phyloP scores from a whole-genome alignment of 2,113 vertebrate genomes.

The Petrocephalus microphthalmus region DNA sequence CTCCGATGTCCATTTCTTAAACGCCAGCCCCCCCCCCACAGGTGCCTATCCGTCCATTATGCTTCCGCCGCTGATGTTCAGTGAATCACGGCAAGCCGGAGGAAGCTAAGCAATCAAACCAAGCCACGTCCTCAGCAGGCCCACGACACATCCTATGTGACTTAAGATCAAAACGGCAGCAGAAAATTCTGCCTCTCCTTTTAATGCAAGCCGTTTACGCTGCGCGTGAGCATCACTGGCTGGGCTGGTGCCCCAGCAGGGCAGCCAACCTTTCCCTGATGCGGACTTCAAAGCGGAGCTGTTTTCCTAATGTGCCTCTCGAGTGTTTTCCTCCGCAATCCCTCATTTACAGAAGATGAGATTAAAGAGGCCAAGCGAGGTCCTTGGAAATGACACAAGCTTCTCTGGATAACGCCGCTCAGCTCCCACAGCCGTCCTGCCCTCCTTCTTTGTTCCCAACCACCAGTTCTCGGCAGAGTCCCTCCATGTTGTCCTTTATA shows the following conservation, averaged over 20 bases:
- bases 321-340: background rate
- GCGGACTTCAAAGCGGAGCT: background rate
- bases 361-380: background rate
- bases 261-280: background rate
- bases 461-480: background rate
- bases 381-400: background rate
- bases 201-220: background rate
- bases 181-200: background rate
- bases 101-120: background rate
- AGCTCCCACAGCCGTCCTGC: background rate
- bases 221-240: background rate
- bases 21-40: background rate
- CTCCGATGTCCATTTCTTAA: background rate
- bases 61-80: too few relatives aligned
- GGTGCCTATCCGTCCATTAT: background rate
- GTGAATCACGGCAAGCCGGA: background rate
- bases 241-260: background rate
- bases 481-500: background rate
- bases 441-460: background rate
- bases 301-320: background rate
- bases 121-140: background rate
- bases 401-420: background rate
- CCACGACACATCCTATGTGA: background rate
- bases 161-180: background rate
- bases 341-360: conserved; percentile 4